phyloP scores from a whole-genome alignment of 2,113 vertebrate genomes.

The Callithrix jacchus region DNA sequence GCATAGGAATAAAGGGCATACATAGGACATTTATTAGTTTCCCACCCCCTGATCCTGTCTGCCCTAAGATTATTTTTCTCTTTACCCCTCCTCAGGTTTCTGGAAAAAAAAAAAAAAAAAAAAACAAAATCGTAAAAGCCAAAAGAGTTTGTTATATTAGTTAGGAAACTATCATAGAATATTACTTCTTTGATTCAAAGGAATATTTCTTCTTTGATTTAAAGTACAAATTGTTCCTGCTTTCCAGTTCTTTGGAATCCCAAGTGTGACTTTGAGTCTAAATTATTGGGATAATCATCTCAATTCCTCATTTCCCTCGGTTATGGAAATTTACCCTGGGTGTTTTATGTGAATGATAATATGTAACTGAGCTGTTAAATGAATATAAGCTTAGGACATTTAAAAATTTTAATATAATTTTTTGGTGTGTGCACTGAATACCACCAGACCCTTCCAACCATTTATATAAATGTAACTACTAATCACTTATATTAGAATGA shows the following conservation, averaged over 20 bases:
- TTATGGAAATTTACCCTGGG: conserved; percentile 36
- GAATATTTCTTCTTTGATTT: not conserved
- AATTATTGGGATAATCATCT: conserved; percentile 21
- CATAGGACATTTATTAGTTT: not conserved
- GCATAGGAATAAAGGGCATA: not conserved
- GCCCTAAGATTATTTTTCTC: not conserved
- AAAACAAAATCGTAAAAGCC: not conserved
- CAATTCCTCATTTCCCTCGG: conserved; percentile 15
- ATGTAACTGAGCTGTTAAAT: conserved; percentile 55
- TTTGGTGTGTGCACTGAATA: conserved; percentile 55
- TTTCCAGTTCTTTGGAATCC: not conserved
- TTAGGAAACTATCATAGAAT: not conserved
- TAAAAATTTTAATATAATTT: conserved; percentile 58
- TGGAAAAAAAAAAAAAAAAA: not conserved
- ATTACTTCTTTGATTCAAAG: conserved; percentile 29
- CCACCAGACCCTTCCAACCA: conserved; percentile 16
- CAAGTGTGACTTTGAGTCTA: conserved; percentile 1
- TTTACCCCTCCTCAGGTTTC: not conserved
- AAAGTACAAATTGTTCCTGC: conserved; percentile 14
- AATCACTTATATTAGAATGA: conserved; percentile 58
- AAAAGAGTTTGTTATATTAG: not conserved
- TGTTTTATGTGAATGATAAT: conserved; percentile 10
- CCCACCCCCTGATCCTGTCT: accelerated
- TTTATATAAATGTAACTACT: conserved; percentile 47
- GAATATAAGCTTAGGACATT: conserved; percentile 43